phyloP scores from a whole-genome alignment of 2,797 vertebrate genomes.

The Poecilia wingei region DNA sequence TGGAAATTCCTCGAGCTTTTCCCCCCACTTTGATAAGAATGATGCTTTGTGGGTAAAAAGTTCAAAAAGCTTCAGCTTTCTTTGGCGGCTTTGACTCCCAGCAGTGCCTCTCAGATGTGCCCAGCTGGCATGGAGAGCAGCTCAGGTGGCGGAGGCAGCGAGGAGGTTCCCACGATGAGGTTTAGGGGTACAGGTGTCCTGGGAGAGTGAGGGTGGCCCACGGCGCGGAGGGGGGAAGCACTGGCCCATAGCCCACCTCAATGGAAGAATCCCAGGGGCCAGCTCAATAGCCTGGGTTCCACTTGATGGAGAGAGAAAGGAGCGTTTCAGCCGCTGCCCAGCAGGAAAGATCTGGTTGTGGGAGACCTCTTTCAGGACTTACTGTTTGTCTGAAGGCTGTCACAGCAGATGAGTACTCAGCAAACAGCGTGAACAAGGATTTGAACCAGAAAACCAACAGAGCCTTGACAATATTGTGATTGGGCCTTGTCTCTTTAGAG shows the following conservation, averaged over 20 bases:
- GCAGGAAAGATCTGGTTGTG: slow-evolving; percentile 95
- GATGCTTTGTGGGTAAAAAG: slow-evolving; percentile 34
- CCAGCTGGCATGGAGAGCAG: slow-evolving; percentile 67
- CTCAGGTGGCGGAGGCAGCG: slow-evolving; percentile 70
- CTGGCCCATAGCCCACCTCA: slow-evolving; percentile 91
- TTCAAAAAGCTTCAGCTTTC: slow-evolving; percentile 47
- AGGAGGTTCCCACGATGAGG: slow-evolving; percentile 80
- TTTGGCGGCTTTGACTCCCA: slow-evolving; percentile 53
- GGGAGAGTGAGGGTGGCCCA: slow-evolving; percentile 82
- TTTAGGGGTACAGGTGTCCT: slow-evolving; percentile 84
- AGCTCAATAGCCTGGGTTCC: slow-evolving; percentile 93
- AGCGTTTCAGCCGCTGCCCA: slow-evolving; percentile 91
- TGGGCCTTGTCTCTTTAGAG: slow-evolving; percentile 87
- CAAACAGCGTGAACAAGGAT: slow-evolving; percentile 99
- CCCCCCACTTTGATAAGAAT: slow-evolving; percentile 9
- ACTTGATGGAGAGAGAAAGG: slow-evolving; percentile 97
- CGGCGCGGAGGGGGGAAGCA: slow-evolving; percentile 75
- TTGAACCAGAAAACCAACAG: slow-evolving; percentile 98
- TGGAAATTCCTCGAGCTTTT: slow-evolving; percentile 36
- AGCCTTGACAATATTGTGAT: slow-evolving; percentile 92
- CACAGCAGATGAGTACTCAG: slow-evolving; percentile 98
- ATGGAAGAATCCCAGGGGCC: slow-evolving; percentile 92
- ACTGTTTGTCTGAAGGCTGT: slow-evolving; percentile 98
- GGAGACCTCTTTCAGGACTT: slow-evolving; percentile 94
- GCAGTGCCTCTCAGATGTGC: slow-evolving; percentile 62